Evolutionary conservation across 2,888 invertebrate genomes (phyloP), one percentile per base, ranked within the genome.

Genomic region (Entomobrya proxima): DNA sequence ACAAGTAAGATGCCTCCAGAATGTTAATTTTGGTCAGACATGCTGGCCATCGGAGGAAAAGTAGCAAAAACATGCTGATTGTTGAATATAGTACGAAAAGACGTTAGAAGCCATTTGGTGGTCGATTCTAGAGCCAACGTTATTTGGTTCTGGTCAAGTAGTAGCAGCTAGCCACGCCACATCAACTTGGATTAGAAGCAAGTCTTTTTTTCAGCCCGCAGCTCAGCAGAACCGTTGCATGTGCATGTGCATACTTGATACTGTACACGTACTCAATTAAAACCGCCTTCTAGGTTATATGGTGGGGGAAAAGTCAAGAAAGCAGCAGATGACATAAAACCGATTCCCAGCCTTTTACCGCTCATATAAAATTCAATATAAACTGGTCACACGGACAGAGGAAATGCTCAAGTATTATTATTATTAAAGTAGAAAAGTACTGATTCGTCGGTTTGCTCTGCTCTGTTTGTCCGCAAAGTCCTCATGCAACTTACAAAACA

Each of bases 21-120:
- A 84, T 84, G 84, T 78, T 84, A 84, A 84, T 84, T 84, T 78
- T 61, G 74, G 69, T 74, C 50, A 69, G 74, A 81, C 74, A 58
- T 44, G 32, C 50, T 11, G 44, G 18, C 52, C 79, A 69, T 21
- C n/a, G 1, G 61, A 30, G 61, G 13, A 27, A 27, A 74, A 24
- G 50, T 27, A 11, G 69, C 44, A 44, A 24, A 27, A 35, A 11
- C 67, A 67, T 40, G 67, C 40, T 67, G 67, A 67, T 67, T 67
- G 67, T 40, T 40, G 58, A n/a, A 32, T 5, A 15, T 15, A 15
- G 24, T 27, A 58, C 5, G 58, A 58, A 27, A 50, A 30, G 74
- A 74, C 30, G 47, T 74, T 74, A 50, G 30, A 27, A 74, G 15
- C 40, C 67, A 67, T 40, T 67, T 40, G 67, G 67, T 67, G 67